These are phyloP conservation scores for Chrysolina oricalcia DNA, from an alignment of 2,888 invertebrate genomes.

Conservation along the genomic window DNA sequence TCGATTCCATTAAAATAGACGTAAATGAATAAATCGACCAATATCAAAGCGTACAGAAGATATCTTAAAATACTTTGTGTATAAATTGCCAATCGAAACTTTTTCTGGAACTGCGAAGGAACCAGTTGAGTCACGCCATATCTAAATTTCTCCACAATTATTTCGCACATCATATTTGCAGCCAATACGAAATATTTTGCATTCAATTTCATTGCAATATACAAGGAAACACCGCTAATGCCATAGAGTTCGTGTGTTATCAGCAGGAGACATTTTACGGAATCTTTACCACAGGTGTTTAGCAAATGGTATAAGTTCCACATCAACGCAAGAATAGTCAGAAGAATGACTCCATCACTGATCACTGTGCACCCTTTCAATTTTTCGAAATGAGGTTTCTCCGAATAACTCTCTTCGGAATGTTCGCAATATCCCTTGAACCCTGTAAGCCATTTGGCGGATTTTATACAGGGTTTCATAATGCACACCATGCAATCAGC, in stretches of 20 bases:
- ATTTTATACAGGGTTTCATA: background rate
- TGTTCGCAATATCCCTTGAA: constrained; percentile 5
- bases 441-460: background rate
- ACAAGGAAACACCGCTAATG: background rate
- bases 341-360: background rate
- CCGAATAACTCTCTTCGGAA: background rate
- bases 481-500: background rate
- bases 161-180: background rate
- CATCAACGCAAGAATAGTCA: background rate
- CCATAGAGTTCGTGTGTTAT: background rate
- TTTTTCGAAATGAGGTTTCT: background rate
- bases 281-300: background rate
- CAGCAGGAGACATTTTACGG: background rate
- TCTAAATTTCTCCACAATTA: background rate
- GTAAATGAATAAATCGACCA: background rate
- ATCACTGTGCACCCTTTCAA: background rate
- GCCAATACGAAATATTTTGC: background rate
- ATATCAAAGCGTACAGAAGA: background rate
- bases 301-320: background rate
- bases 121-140: background rate
- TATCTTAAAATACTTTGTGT: background rate
- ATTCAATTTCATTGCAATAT: background rate
- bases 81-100: background rate
- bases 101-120: background rate
- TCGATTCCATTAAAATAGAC: background rate